Conservation (phyloP, 2,113 vertebrate genomes). For the Syngnathoides biaculeatus region DNA sequence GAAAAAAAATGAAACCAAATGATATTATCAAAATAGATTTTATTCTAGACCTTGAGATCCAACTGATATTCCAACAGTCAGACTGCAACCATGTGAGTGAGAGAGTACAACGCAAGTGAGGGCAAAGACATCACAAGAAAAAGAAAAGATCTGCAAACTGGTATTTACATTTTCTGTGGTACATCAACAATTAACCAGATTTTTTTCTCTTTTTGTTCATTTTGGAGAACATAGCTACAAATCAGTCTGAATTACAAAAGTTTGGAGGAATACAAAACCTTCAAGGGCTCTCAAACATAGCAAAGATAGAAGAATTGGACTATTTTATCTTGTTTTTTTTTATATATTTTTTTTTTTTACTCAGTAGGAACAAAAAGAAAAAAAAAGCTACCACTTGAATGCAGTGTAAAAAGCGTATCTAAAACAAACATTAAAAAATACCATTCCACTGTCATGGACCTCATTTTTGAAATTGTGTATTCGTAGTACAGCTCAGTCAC, state of each 20-base stretch:
- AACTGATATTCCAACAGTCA: slow-evolving; percentile 97
- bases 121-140: slow-evolving; percentile 79
- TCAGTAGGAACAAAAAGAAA: slow-evolving; percentile 70
- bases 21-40: slow-evolving; percentile 99
- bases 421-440: slow-evolving; percentile 76
- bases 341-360: slow-evolving; percentile 63
- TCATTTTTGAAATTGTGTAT: slow-evolving; percentile 61
- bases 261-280: slow-evolving; percentile 93
- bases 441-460: slow-evolving; percentile 75
- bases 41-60: slow-evolving; percentile 98
- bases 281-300: slow-evolving; percentile 79
- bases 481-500: slow-evolving; percentile 58
- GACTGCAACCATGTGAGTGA: slow-evolving; percentile 84
- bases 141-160: slow-evolving; percentile 82
- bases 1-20: slow-evolving; percentile 48
- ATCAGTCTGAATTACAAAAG: slow-evolving; percentile 94
- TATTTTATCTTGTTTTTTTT: slow-evolving; percentile 51
- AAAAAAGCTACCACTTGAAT: slow-evolving; percentile 74
- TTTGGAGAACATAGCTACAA: slow-evolving; percentile 82
- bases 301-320: slow-evolving; percentile 75
- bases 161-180: slow-evolving; percentile 90
- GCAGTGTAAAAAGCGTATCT: slow-evolving; percentile 69
- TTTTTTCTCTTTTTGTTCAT: slow-evolving; percentile 59
- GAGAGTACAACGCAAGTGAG: slow-evolving; percentile 74
- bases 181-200: slow-evolving; percentile 73